Conservation (phyloP, 2,113 vertebrate species). For the Alouatta palliata region DNA sequence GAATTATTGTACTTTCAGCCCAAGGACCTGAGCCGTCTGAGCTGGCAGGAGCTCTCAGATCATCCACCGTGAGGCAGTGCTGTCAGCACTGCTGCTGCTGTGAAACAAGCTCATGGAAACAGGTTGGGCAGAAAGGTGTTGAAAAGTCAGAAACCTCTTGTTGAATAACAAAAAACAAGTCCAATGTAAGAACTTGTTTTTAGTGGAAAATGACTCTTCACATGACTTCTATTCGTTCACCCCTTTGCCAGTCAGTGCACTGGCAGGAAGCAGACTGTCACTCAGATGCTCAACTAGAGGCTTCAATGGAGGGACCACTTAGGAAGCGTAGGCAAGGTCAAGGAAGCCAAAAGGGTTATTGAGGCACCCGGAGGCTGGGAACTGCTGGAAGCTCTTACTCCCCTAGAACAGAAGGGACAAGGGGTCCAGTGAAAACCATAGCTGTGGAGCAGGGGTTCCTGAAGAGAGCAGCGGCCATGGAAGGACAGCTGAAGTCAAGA, state of each 20-base stretch:
- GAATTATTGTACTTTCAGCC: not conserved
- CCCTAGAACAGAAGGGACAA: not conserved
- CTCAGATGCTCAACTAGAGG: not conserved
- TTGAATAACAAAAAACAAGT: not conserved
- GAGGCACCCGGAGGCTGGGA: not conserved
- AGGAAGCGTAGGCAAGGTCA: not conserved
- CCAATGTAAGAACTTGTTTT: not conserved
- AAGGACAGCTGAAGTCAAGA: not conserved
- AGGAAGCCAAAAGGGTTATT: not conserved
- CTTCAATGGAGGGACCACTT: not conserved
- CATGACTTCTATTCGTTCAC: not conserved
- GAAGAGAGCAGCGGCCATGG: not conserved
- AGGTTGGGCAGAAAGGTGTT: not conserved
- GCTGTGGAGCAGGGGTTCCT: not conserved
- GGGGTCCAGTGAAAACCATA: not conserved
- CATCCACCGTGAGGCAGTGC: fast-evolving
- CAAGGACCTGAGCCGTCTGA: not conserved
- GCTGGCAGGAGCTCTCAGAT: not conserved
- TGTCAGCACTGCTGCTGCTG: fast-evolving
- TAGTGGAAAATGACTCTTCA: not conserved
- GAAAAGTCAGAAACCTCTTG: not conserved
- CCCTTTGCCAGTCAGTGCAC: not conserved
- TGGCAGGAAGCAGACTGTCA: not conserved
- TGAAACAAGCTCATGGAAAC: not conserved
- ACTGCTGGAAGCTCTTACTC: not conserved